Evolutionary conservation across 2,113 vertebrate species (phyloP), one percentile per base, ranked within the genome.

Genomic region (Ptilorrhoa leucosticta): DNA sequence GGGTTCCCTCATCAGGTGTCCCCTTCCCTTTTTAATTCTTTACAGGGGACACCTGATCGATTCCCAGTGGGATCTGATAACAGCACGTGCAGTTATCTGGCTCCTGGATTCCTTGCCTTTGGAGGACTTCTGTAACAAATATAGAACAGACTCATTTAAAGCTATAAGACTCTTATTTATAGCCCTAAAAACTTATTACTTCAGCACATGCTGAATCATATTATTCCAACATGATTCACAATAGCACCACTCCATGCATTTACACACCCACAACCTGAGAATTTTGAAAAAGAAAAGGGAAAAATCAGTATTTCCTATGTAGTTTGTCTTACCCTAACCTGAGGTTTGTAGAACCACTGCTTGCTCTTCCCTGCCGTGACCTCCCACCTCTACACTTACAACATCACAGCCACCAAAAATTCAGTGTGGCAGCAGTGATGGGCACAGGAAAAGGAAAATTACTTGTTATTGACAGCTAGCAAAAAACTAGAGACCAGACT

Each of bases 31-130:
- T 85, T 83, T 48, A 73, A 40, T 86, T 92, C 61, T 76, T 72
- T 30, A 5, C 6, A 39, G 47, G 53, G 45, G 54, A 80, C 47
- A 86, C 30, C 30, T 73, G 79, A 89, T 78, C 71, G 45, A 23
- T 89, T 92, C 80, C 68, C 68, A 75, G 47, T 20, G 60, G 66
- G 63, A 90, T 73, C n/a, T 14, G 2, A 7, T 66, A 65, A 35
- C 45, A 80, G 33, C 16, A 0, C 0, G 0, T 48, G 22, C 45
- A 86, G 53, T 44, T 69, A 45, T 24, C 40, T 6, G 2, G 23
- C 15, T 92, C 20, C 28, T 85, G 13, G 13, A 48, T 79, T 56
- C 37, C 68, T 90, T 70, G 71, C 50, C 45, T 86, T 95, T 39
- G 54, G 37, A 86, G 24, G 42, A 77, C 73, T 94, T 77, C 35